Percentiles rank a stretch among this genome's conserved stretches.
These are phyloP conservation scores for Tenthredo amoena DNA, from an alignment of 2,888 invertebrate genomes.

Conservation along the genomic window DNA sequence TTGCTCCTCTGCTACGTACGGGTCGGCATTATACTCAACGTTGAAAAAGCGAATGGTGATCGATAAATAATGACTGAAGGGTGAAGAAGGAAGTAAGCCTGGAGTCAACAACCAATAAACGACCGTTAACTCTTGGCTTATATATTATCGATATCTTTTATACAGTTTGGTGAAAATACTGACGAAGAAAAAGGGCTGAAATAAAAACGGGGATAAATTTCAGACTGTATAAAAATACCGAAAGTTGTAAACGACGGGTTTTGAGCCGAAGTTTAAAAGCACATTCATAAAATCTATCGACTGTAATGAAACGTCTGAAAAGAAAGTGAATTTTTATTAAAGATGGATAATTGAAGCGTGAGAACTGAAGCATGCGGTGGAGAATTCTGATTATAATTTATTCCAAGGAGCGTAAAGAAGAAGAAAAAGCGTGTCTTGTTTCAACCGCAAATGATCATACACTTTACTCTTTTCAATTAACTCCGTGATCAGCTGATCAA, in stretches of 20 bases:
- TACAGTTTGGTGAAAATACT: background rate
- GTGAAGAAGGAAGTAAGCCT: background rate
- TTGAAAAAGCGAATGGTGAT: slow-evolving; percentile 11
- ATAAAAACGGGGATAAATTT: background rate
- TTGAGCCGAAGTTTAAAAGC: too few species aligned
- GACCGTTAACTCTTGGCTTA: background rate
- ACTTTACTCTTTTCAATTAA: background rate
- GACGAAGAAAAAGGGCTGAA: too few species aligned
- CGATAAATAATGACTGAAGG: slow-evolving; percentile 26
- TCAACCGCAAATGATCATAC: background rate
- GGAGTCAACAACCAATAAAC: slow-evolving; percentile 22
- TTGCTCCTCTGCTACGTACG: background rate
- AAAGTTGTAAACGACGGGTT: background rate
- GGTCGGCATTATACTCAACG: background rate
- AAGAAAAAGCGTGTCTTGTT: background rate
- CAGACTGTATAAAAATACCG: background rate
- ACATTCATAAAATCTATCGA: too few species aligned
- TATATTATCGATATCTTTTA: slow-evolving; percentile 4
- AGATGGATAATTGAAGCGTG: background rate
- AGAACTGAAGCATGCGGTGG: background rate
- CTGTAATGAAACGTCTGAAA: background rate
- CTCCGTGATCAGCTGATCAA: background rate
- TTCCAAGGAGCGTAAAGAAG: background rate
- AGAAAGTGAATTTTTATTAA: background rate
- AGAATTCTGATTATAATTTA: background rate